Evolutionary conservation across 2,888 invertebrate genomes (phyloP).

Genomic region (Phania funesta): DNA sequence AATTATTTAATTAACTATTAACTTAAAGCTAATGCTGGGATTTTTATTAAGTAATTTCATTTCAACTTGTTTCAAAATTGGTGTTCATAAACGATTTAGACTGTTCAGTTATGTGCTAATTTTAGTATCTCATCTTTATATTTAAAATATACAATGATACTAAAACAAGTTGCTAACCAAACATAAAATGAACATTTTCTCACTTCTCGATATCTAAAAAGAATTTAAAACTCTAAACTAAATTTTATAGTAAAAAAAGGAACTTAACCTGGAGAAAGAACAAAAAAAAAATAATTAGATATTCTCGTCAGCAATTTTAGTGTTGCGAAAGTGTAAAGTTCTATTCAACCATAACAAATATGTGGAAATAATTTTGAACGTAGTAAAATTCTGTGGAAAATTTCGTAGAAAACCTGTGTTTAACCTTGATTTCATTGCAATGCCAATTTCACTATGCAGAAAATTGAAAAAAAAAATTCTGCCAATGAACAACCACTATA

Average conservation of each 20-base stretch:
- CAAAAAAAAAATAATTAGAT: neutral
- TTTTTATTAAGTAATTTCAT: conserved; percentile 9
- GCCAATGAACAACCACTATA: no score
- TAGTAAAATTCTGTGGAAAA: no score
- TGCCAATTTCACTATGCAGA: no score
- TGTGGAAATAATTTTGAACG: no score
- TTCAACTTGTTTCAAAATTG: conserved; percentile 44
- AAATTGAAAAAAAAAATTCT: no score
- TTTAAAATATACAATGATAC: neutral
- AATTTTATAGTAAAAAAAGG: neutral
- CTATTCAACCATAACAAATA: no score
- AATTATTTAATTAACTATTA: conserved; percentile 22
- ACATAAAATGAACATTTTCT: neutral
- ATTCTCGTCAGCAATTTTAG: neutral
- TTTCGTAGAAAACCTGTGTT: no score
- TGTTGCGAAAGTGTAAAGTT: no score
- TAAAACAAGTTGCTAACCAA: neutral
- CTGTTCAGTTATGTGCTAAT: neutral
- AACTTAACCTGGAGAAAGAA: neutral
- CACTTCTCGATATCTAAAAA: neutral
- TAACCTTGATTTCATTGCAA: no score
- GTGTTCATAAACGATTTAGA: conserved; percentile 34
- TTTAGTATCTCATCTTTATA: neutral
- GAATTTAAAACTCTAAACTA: neutral
- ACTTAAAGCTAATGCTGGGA: conserved; percentile 58